These are phyloP conservation scores for Calephelis perditalis DNA, from an alignment of 2,888 invertebrate genomes.

Conservation along the genomic window DNA sequence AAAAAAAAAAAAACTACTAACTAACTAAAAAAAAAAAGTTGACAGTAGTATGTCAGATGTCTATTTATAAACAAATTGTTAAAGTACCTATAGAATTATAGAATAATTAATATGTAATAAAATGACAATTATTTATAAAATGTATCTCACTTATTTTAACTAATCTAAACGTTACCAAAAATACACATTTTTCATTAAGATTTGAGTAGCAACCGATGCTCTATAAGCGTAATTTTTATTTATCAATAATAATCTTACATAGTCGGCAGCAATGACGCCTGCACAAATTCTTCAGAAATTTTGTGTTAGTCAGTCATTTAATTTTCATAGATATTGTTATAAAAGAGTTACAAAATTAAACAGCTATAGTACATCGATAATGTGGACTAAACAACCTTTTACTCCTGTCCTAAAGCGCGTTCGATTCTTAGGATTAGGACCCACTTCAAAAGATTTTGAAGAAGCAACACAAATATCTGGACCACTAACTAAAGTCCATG, in stretches of 20 bases:
- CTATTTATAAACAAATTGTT: no score
- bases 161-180: no score
- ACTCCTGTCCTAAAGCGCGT: slow-evolving; percentile 41
- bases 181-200: background rate
- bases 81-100: no score
- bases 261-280: slow-evolving; percentile 49
- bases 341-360: slow-evolving; percentile 42
- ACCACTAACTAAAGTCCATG: slow-evolving; percentile 82
- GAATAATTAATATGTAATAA: no score
- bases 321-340: slow-evolving; percentile 41
- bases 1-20: no score
- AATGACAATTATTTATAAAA: no score
- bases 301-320: slow-evolving; percentile 35
- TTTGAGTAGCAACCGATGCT: background rate
- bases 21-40: no score
- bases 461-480: slow-evolving; percentile 53
- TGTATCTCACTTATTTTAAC: no score
- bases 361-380: slow-evolving; percentile 50
- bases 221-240: slow-evolving; percentile 2
- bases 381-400: slow-evolving; percentile 27
- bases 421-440: slow-evolving; percentile 60
- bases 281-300: slow-evolving; percentile 43
- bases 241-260: slow-evolving; percentile 22
- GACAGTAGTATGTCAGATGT: no score
- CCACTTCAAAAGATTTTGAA: slow-evolving; percentile 67